These are phyloP conservation scores for Acleris literana DNA, from an alignment of 2,888 invertebrate genomes.

Conservation along the genomic window DNA sequence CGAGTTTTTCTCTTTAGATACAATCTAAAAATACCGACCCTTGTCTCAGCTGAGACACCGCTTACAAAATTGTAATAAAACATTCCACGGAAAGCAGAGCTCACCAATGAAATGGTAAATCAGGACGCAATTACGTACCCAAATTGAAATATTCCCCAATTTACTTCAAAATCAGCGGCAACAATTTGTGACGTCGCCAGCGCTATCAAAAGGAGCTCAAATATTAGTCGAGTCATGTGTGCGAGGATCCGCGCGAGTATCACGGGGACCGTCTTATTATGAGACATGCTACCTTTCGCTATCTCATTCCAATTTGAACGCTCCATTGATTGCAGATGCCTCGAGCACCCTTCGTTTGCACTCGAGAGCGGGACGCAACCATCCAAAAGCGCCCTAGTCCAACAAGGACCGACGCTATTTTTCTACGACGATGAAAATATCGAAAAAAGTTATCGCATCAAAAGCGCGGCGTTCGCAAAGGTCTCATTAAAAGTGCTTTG, in stretches of 20 bases:
- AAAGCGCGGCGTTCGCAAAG: conserved; percentile 73
- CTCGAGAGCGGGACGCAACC: conserved; percentile 57
- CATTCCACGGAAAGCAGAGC: conserved; percentile 22
- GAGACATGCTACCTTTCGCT: conserved; percentile 70
- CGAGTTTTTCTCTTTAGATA: too few species aligned
- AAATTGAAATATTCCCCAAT: conserved; percentile 39
- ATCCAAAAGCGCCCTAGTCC: conserved; percentile 44
- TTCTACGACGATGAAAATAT: conserved; percentile 75
- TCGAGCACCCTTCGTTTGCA: conserved; percentile 71
- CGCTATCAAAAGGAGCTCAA: conserved; percentile 37
- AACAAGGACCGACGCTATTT: conserved; percentile 63
- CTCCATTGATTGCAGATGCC: conserved; percentile 82
- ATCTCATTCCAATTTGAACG: conserved; percentile 83
- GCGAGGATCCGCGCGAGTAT: conserved; percentile 37
- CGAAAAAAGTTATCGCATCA: conserved; percentile 81
- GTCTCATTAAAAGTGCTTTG: conserved; percentile 82
- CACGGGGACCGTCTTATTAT: conserved; percentile 61
- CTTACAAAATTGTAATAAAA: conserved; percentile 28
- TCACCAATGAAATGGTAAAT: conserved; percentile 35
- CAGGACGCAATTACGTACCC: conserved; percentile 37
- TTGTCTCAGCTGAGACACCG: conserved; percentile 11
- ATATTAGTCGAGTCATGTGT: conserved; percentile 35
- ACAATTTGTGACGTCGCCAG: conserved; percentile 38
- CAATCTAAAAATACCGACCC: not conserved
- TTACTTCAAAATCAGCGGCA: conserved; percentile 40